A percentile compares a stretch with the other conserved stretches of the same genome.
phyloP scores from a whole-genome alignment of 2,888 invertebrate species.

The Pyrochroa serraticornis region DNA sequence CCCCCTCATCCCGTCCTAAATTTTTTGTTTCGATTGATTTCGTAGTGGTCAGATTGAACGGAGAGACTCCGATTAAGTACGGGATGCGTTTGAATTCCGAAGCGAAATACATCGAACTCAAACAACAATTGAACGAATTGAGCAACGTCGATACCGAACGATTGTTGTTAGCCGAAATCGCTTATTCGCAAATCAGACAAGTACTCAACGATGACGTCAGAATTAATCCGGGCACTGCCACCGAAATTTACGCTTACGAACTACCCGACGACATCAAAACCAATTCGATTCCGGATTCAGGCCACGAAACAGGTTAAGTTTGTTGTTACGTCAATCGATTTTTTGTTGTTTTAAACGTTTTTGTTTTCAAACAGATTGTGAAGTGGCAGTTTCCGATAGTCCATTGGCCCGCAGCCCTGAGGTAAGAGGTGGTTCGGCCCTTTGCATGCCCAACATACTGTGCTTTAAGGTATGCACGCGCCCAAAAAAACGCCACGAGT shows the following conservation, averaged over 20 bases:
- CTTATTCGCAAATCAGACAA: slow-evolving; percentile 71
- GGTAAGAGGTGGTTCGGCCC: slow-evolving; percentile 76
- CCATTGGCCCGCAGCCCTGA: slow-evolving; percentile 60
- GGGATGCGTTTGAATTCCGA: slow-evolving; percentile 84
- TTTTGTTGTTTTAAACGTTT: neutral
- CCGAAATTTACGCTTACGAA: slow-evolving; percentile 74
- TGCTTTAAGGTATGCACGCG: slow-evolving; percentile 80
- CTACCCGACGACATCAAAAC: slow-evolving; percentile 56
- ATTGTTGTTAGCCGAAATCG: slow-evolving; percentile 74
- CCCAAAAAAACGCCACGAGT: slow-evolving; percentile 25
- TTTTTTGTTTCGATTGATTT: slow-evolving; percentile 25
- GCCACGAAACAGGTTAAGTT: neutral
- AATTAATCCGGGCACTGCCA: slow-evolving; percentile 60
- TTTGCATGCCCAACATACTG: slow-evolving; percentile 86
- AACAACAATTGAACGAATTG: slow-evolving; percentile 70
- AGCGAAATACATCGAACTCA: slow-evolving; percentile 78
- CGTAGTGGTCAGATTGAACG: slow-evolving; percentile 78
- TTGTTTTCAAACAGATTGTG: slow-evolving; percentile 46
- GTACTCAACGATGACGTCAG: slow-evolving; percentile 62
- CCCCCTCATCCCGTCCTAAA: no score
- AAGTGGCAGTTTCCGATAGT: slow-evolving; percentile 49
- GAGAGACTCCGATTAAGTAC: slow-evolving; percentile 82
- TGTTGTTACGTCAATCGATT: no score
- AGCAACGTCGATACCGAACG: slow-evolving; percentile 67
- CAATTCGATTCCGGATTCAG: neutral